Base-by-base conservation (phyloP, 2,888 invertebrate genomes). In the Leptogaster cylindrica region DNA sequence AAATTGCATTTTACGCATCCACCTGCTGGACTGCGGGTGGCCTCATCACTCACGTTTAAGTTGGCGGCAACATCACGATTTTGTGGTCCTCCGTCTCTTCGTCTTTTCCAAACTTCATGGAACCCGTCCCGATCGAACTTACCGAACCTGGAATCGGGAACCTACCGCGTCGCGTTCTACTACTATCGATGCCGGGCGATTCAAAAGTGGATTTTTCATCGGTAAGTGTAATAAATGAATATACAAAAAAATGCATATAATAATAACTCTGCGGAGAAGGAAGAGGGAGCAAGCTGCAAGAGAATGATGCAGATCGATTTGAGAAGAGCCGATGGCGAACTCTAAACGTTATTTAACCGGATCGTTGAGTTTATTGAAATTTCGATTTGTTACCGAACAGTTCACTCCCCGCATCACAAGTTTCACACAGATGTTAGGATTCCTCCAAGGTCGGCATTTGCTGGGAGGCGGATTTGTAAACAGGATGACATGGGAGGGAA, bases 1-100 rank as follows among this genome's bases (percentile, higher is more conserved):
- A 52, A 52, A 52, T 52, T 52, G 52, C 52, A 52, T 23, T 52
- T 52, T 52, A 52, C 52, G 52, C 52, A 52, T 52, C 52, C 52
- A 52, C 52, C 52, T 52, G 52, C 52, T 33, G 52, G 33, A 52
- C 52, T 33, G 31, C 52, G 52, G 52, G 52, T 52, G 52, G 52
- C 33, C 52, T 31, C 52, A 52, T 52, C 52, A 52, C 31, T 52
- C 52, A 52, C 52, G 16, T 33, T 52, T 31, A 52, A 52, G 5
- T 52, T 33, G 31, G 52, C 52, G 31, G 52, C 33, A 20, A 18
- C 31, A 33, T 20, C 31, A 4, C 25, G 4, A 16, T 25, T 50
- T 27, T 31, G 2, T 52, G n/a, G 33, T 18, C 12, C 7, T 50
- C 33, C 31, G 10, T 52, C 28, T 28, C 16, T 31, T 31, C 20